A percentile compares a stretch with the other conserved stretches of the same genome.
These are phyloP conservation scores for Lagodon rhomboides DNA, from an alignment of 2,797 vertebrate genomes.

Conservation along the genomic window DNA sequence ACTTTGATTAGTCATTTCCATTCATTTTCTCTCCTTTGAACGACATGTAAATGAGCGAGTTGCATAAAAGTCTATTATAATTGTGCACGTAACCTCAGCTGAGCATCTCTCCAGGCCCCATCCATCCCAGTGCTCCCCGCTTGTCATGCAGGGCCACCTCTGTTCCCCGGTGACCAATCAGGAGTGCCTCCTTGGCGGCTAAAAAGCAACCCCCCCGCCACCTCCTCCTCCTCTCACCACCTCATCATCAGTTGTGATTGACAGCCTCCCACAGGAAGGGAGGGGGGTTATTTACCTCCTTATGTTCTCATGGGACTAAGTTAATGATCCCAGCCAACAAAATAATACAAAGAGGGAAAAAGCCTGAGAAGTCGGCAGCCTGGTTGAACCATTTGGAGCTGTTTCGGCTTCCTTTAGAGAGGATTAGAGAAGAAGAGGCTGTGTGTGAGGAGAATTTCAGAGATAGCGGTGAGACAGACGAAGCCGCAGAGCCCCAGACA, in stretches of 20 bases:
- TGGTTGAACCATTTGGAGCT: slow-evolving; percentile 79
- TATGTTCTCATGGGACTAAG: slow-evolving; percentile 80
- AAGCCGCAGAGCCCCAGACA: slow-evolving; percentile 68
- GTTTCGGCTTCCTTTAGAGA: slow-evolving; percentile 76
- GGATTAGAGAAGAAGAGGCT: slow-evolving; percentile 78
- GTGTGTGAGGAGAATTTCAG: slow-evolving; percentile 81
- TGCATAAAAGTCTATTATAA: slow-evolving; percentile 63
- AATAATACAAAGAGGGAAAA: slow-evolving; percentile 80
- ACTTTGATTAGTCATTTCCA: slow-evolving; percentile 44
- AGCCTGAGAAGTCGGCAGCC: slow-evolving; percentile 77
- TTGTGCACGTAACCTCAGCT: slow-evolving; percentile 62
- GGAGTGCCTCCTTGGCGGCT: slow-evolving; percentile 68
- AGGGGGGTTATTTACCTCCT: slow-evolving; percentile 79
- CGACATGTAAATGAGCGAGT: slow-evolving; percentile 56
- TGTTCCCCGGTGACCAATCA: slow-evolving; percentile 82
- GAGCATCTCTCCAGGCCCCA: slow-evolving; percentile 62
- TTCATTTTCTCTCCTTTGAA: slow-evolving; percentile 46
- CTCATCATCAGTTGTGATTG: slow-evolving; percentile 81
- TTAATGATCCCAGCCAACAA: slow-evolving; percentile 84
- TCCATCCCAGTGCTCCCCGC: slow-evolving; percentile 64
- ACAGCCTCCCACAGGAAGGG: slow-evolving; percentile 78
- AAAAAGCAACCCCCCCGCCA: slow-evolving; percentile 47
- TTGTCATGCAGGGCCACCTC: slow-evolving; percentile 73
- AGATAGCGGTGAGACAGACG: slow-evolving; percentile 76
- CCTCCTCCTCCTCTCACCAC: slow-evolving; percentile 39